Evolutionary conservation across 1,140 invertebrate species (phyloP).

Genomic region (Heliconius congener): DNA sequence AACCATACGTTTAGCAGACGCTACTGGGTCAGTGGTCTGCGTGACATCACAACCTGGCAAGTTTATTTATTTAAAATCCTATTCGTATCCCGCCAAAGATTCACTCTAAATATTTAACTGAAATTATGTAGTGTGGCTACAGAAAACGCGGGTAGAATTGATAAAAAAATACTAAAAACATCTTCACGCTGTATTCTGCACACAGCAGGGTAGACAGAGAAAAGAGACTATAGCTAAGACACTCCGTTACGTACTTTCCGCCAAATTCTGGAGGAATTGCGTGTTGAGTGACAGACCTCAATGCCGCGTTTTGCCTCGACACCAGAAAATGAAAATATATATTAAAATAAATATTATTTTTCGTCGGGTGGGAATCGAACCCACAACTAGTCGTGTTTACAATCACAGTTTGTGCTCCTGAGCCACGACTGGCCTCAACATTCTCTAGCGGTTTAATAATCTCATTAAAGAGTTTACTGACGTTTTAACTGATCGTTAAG

Average conservation of each 20-base stretch:
- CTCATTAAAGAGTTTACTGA: constrained; percentile 71
- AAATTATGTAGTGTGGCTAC: constrained; percentile 27
- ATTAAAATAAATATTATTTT: too few relatives aligned
- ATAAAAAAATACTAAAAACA: constrained; percentile 44
- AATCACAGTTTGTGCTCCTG: too few relatives aligned
- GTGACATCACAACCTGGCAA: constrained; percentile 40
- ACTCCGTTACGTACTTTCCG: too few relatives aligned
- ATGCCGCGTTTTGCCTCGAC: too few relatives aligned
- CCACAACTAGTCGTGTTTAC: too few relatives aligned
- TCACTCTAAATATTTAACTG: constrained; percentile 37
- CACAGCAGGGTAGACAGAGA: too few relatives aligned
- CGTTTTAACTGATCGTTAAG: constrained; percentile 69
- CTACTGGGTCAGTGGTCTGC: constrained; percentile 33
- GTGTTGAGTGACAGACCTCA: too few relatives aligned
- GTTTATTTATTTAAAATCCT: constrained; percentile 41
- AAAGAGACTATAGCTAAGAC: too few relatives aligned
- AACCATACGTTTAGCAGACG: constrained; percentile 19
- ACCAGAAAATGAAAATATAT: too few relatives aligned
- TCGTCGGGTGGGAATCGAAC: too few relatives aligned
- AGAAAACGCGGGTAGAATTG: constrained; percentile 37
- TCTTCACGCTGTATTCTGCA: too few relatives aligned
- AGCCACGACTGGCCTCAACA: constrained; percentile 19
- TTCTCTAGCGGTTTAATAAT: constrained; percentile 62
- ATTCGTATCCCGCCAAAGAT: constrained; percentile 33
- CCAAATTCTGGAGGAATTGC: too few relatives aligned